Percentiles rank a stretch among this genome's conserved stretches.
Conservation (phyloP, 2,888 invertebrate genomes). For the Temnothorax ravouxi region DNA sequence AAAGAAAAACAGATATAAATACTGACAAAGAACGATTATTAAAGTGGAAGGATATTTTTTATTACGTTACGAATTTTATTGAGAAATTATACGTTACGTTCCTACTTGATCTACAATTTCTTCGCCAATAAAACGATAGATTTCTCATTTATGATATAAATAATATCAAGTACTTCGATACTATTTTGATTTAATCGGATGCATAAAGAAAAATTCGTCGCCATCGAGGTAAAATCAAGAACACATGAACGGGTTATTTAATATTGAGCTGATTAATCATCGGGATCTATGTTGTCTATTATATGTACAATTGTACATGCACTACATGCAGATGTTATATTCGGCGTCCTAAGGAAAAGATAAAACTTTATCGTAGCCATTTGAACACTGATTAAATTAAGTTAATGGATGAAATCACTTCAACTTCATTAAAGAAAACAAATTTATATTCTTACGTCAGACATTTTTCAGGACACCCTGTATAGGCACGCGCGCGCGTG, state of each 20-base stretch:
- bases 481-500: slow-evolving; percentile 23
- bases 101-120: neutral
- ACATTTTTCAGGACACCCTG: slow-evolving; percentile 6
- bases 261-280: slow-evolving; percentile 69
- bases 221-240: slow-evolving; percentile 64
- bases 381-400: neutral
- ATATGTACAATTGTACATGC: too few relatives aligned
- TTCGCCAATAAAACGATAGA: slow-evolving; percentile 64
- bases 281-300: slow-evolving; percentile 58
- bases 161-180: neutral
- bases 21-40: neutral
- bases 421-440: neutral
- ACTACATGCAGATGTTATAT: neutral
- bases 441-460: neutral
- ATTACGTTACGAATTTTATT: slow-evolving; percentile 10
- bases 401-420: neutral
- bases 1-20: neutral
- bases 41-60: neutral
- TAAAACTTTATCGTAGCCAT: neutral
- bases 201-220: slow-evolving; percentile 33
- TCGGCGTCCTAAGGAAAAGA: neutral
- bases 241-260: slow-evolving; percentile 66
- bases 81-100: neutral
- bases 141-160: slow-evolving; percentile 51
- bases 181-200: slow-evolving; percentile 57